A percentile compares a stretch with the other conserved stretches of the same genome.
Evolutionary conservation across 2,888 invertebrate species (phyloP).

Genomic region (Masnerella sp.): DNA sequence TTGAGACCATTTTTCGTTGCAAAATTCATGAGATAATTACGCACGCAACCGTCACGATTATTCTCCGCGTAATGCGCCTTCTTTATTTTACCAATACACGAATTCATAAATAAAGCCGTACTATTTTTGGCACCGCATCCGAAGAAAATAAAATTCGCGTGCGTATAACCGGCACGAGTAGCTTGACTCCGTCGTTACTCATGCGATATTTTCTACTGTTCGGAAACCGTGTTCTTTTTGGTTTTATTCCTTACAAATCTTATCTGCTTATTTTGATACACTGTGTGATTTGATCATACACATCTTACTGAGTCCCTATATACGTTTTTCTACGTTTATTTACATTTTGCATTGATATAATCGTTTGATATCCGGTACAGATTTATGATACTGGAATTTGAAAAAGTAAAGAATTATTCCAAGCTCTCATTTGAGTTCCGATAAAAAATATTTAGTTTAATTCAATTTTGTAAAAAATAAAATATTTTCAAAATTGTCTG

Average conservation of each 20-base stretch:
- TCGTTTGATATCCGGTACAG: too few relatives aligned
- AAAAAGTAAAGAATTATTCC: too few relatives aligned
- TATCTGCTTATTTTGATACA: slow-evolving; percentile 27
- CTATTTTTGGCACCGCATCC: slow-evolving; percentile 36
- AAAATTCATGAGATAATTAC: slow-evolving; percentile 26
- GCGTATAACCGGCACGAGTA: slow-evolving; percentile 2
- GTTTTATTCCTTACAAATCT: slow-evolving; percentile 20
- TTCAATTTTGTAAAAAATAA: too few relatives aligned
- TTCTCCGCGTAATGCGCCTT: slow-evolving; percentile 23
- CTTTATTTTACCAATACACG: slow-evolving; percentile 27
- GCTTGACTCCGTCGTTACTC: slow-evolving; percentile 16
- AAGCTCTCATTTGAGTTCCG: too few relatives aligned
- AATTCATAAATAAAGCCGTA: slow-evolving; percentile 33
- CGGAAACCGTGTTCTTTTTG: slow-evolving; percentile 24
- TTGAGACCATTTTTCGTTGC: slow-evolving; percentile 3
- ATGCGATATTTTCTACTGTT: slow-evolving; percentile 29
- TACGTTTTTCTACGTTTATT: slow-evolving; percentile 2
- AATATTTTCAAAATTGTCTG: too few relatives aligned
- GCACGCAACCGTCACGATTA: slow-evolving; percentile 14
- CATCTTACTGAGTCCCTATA: slow-evolving; percentile 11
- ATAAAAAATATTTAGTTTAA: too few relatives aligned
- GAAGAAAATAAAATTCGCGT: slow-evolving; percentile 37
- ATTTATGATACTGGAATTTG: too few relatives aligned
- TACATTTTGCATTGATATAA: slow-evolving; percentile 15
- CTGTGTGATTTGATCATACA: too few relatives aligned